A percentile compares a stretch with the other conserved stretches of the same genome.
Conservation (phyloP, 2,797 vertebrate genomes). For the Ctenopoma multispine region DNA sequence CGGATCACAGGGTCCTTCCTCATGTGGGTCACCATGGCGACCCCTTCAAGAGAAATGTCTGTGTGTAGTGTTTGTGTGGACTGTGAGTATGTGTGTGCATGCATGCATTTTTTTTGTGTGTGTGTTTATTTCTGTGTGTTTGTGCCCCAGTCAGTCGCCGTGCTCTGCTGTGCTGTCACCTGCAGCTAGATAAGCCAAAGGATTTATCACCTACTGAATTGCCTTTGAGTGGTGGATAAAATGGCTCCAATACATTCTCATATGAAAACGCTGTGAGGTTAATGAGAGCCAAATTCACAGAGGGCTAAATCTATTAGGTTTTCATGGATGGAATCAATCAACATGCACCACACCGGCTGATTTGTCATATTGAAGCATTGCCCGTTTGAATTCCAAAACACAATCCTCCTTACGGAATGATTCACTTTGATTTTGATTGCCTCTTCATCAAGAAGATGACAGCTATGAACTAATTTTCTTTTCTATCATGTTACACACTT, state of each 20-base stretch:
- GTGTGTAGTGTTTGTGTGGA: constrained; percentile 25
- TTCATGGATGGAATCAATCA: constrained; percentile 87
- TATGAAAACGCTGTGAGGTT: constrained; percentile 85
- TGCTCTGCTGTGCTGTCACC: constrained; percentile 81
- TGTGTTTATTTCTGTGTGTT: constrained; percentile 58
- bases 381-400: constrained; percentile 84
- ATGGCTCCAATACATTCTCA: constrained; percentile 84
- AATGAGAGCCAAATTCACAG: constrained; percentile 86
- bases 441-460: constrained; percentile 84
- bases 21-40: constrained; percentile 79
- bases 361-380: constrained; percentile 86
- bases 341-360: constrained; percentile 79
- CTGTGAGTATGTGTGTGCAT: constrained; percentile 20
- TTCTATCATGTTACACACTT: constrained; percentile 83
- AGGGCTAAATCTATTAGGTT: constrained; percentile 87
- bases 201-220: constrained; percentile 86
- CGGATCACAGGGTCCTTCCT: constrained; percentile 73
- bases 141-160: constrained; percentile 66
- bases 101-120: constrained; percentile 10
- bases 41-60: constrained; percentile 56
- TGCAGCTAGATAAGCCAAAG: constrained; percentile 84
- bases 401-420: constrained; percentile 81
- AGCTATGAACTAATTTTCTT: constrained; percentile 83
- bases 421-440: constrained; percentile 86
- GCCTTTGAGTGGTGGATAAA: constrained; percentile 85